Evolutionary conservation across 1,140 invertebrate species (phyloP).

Genomic region (Zaprionus ornatus): DNA sequence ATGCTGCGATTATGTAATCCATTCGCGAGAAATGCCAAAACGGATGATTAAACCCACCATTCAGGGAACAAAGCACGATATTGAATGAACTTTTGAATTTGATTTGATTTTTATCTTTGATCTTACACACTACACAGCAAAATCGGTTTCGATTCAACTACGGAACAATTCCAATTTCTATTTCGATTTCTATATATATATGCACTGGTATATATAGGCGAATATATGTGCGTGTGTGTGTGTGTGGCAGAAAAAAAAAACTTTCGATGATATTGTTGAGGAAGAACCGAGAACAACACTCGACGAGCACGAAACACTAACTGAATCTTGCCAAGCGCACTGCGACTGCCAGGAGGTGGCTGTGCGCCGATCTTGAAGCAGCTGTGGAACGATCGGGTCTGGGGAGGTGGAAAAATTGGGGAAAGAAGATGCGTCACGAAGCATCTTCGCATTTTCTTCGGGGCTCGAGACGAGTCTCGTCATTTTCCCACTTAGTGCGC

Average conservation of each 20-base stretch:
- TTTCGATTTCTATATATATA: slow-evolving; percentile 62
- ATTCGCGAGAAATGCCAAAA: slow-evolving; percentile 25
- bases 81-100: slow-evolving; percentile 36
- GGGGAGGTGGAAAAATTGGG: not conserved
- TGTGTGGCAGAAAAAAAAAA: slow-evolving; percentile 63
- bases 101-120: slow-evolving; percentile 14
- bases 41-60: slow-evolving; percentile 46
- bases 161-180: slow-evolving; percentile 65
- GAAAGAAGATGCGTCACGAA: slow-evolving; percentile 13
- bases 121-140: slow-evolving; percentile 48
- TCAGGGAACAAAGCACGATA: slow-evolving; percentile 36
- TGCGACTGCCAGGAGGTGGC: slow-evolving; percentile 43
- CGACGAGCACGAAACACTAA: slow-evolving; percentile 84
- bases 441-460: slow-evolving; percentile 18
- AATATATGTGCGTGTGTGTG: slow-evolving; percentile 41
- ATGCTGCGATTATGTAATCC: slow-evolving; percentile 70
- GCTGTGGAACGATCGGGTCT: slow-evolving; percentile 16
- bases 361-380: slow-evolving; percentile 43
- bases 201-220: slow-evolving; percentile 60
- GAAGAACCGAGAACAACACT: slow-evolving; percentile 84
- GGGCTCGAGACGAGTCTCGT: slow-evolving; percentile 10
- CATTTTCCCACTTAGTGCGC: slow-evolving; percentile 24
- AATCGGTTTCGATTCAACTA: slow-evolving; percentile 50
- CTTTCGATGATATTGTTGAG: slow-evolving; percentile 78
- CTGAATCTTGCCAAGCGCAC: slow-evolving; percentile 55